Evolutionary conservation across 2,888 invertebrate genomes (phyloP), one percentile per base, ranked within the genome.

Genomic region (Xanthorhoe spadicearia): DNA sequence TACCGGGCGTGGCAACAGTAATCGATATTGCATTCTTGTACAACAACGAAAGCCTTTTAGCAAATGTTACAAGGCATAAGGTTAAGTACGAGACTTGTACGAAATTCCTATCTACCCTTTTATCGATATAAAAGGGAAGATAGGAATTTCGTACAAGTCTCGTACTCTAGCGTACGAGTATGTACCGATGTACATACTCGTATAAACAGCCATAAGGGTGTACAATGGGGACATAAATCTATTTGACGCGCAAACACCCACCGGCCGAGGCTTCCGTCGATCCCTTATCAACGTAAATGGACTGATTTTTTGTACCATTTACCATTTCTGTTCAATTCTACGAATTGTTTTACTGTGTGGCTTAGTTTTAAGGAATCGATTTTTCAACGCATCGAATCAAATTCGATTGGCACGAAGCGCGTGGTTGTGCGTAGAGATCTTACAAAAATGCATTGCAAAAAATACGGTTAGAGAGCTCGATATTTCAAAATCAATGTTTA

Each of bases 201-300:
- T 65, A 59, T 62, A 69, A 71, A 70, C 69, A 61, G 64, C 70
- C 69, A 54, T 73, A 69, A 69, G 64, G 61, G 68, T 50, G 55
- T 61, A 74, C 74, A 74, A 74, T 74, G 70, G 74, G 62, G 57
- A 68, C 66, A 72, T 74, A 74, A 74, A 74, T 74, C 74, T 70
- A 72, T 57, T 67, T 69, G 73, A 73, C 71, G 73, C 68, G 51
- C 64, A 43, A 32, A 32, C 38, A 65, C 59, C 54, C 69, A 70
- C 70, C 64, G 68, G 66, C 61, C 60, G 69, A 57, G 61, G 61
- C 70, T 67, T 67, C 69, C 64, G 61, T 61, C 53, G 69, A 60
- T 71, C 62, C 61, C 62, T n/a, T 71, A 73, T 73, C 70, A 70
- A 67, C 61, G 60, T 70, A 67, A 67, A 71, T 67, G 64, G 64